A percentile compares a stretch with the other conserved stretches of the same genome.
phyloP scores from a whole-genome alignment of 2,797 vertebrate species.

The Ibycter americanus region DNA sequence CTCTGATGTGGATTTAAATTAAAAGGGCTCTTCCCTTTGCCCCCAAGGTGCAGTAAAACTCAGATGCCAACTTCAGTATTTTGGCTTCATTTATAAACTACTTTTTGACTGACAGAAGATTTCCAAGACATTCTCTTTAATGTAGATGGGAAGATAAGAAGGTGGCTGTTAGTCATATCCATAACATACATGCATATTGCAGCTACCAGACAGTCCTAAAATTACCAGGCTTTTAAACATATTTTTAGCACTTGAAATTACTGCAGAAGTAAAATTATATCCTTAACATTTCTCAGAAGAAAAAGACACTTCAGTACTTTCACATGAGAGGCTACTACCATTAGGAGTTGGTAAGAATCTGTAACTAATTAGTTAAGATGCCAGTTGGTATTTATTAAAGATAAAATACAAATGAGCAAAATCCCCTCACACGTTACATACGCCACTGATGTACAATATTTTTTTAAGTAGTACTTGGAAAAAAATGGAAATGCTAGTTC shows the following conservation, averaged over 20 bases:
- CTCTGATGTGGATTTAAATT: background rate
- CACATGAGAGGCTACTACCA: background rate
- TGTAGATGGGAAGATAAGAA: background rate
- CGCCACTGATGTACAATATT: background rate
- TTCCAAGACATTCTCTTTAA: background rate
- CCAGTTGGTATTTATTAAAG: background rate
- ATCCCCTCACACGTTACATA: background rate
- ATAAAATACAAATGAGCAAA: constrained; percentile 37
- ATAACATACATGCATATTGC: background rate
- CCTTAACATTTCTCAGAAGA: background rate
- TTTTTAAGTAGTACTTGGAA: background rate
- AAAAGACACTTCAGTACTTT: background rate
- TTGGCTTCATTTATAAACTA: background rate
- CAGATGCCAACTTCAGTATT: background rate
- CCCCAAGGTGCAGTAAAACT: background rate
- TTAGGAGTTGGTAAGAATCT: background rate
- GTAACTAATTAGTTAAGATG: background rate
- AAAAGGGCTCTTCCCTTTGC: background rate
- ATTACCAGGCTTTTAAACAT: background rate
- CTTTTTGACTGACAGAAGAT: constrained; percentile 6
- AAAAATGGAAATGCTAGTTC: background rate
- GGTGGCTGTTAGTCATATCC: background rate
- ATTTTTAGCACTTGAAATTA: constrained; percentile 30
- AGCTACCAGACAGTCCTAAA: background rate
- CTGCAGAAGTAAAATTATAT: background rate